A percentile compares a stretch with the other conserved stretches of the same genome.
Conservation (phyloP, 1,140 invertebrate genomes). For the Triops cancriformis region DNA sequence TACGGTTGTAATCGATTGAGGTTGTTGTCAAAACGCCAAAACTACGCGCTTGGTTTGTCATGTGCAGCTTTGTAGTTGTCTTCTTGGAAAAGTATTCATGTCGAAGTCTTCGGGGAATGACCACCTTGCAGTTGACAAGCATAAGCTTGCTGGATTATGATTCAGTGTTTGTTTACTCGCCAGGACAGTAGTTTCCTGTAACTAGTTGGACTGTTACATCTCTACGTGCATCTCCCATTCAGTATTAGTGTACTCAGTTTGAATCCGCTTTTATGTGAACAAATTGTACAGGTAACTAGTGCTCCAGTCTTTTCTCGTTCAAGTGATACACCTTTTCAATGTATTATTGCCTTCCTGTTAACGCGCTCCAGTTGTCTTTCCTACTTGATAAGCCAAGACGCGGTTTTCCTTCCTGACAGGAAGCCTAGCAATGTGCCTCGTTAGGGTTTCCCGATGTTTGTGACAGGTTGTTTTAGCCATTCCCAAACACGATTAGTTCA, state of each 20-base stretch:
- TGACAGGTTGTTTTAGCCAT: background rate
- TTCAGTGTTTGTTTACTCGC: background rate
- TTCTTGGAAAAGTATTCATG: background rate
- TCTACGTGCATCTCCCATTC: too few species aligned
- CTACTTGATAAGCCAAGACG: too few species aligned
- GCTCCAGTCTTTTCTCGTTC: too few species aligned
- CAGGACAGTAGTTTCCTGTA: background rate
- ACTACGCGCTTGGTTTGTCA: slow-evolving; percentile 12
- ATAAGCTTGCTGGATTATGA: background rate
- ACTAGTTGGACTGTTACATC: too few species aligned
- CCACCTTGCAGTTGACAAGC: background rate
- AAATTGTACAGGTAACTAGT: too few species aligned
- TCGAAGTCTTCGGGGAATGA: background rate
- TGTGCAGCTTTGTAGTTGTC: background rate
- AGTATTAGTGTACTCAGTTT: too few species aligned
- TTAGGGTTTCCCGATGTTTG: background rate
- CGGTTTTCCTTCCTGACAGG: background rate
- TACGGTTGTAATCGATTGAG: background rate
- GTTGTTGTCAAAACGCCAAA: slow-evolving; percentile 10
- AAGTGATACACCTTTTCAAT: too few species aligned
- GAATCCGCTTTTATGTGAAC: too few species aligned
- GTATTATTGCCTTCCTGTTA: too few species aligned
- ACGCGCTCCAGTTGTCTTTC: too few species aligned
- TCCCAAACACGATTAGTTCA: background rate
- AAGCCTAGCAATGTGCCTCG: background rate